A percentile compares a stretch with the other conserved stretches of the same genome.
Conservation (phyloP, 2,113 vertebrate species). For the Microcebus lehilahytsara region DNA sequence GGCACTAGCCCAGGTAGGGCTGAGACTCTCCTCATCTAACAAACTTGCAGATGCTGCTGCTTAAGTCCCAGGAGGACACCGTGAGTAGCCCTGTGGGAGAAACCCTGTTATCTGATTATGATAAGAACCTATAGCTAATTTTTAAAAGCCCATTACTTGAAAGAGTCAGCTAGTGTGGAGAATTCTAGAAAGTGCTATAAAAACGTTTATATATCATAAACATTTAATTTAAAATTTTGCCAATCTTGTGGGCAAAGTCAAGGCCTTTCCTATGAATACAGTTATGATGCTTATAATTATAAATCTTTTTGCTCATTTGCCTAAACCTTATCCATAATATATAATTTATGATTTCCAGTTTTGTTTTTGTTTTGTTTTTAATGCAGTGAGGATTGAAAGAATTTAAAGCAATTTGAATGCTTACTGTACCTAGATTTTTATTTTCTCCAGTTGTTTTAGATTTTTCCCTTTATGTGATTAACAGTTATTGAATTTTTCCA, state of each 20-base stretch:
- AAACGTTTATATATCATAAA: neutral
- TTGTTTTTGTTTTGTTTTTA: neutral
- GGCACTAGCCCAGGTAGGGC: no score
- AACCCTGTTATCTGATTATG: neutral
- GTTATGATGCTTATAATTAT: neutral
- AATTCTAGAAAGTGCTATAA: neutral
- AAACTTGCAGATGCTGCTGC: no score
- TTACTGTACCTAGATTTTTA: slow-evolving; percentile 8
- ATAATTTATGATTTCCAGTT: neutral
- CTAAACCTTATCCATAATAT: neutral
- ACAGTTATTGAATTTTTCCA: slow-evolving; percentile 24
- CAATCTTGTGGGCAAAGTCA: neutral
- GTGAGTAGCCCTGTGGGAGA: neutral
- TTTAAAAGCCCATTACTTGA: neutral
- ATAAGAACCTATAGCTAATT: neutral
- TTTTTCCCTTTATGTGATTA: slow-evolving; percentile 3
- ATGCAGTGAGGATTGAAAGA: neutral
- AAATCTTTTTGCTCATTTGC: neutral
- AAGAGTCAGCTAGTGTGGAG: neutral
- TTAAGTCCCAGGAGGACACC: neutral
- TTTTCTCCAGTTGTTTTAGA: neutral
- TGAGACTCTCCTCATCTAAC: neutral
- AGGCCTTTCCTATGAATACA: neutral
- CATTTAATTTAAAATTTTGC: neutral
- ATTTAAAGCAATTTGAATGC: neutral